These are phyloP conservation scores for Poecilia picta DNA, from an alignment of 2,797 vertebrate species.

Conservation along the genomic window DNA sequence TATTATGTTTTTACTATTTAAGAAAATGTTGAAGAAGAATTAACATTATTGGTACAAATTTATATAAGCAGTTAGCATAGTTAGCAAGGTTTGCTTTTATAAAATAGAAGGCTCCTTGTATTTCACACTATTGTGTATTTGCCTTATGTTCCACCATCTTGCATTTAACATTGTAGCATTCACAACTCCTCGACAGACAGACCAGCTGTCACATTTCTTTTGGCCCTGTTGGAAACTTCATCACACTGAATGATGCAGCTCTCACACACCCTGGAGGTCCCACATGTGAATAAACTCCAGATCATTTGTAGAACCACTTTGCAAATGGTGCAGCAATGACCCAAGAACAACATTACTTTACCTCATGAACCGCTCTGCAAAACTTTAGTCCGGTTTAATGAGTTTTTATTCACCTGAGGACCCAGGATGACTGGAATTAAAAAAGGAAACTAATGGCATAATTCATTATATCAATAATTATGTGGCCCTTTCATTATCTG, in stretches of 20 bases:
- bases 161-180: not conserved
- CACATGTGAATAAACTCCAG: not conserved
- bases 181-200: not conserved
- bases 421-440: not conserved
- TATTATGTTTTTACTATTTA: not conserved
- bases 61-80: not conserved
- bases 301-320: not conserved
- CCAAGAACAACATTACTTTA: not conserved
- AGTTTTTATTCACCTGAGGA: not conserved
- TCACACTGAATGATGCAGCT: not conserved
- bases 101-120: not conserved
- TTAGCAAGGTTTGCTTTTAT: not conserved
- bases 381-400: not conserved
- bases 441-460: not conserved
- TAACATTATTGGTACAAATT: not conserved
- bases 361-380: not conserved
- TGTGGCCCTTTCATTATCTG: not conserved
- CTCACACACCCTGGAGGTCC: not conserved
- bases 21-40: not conserved
- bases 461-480: not conserved
- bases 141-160: not conserved
- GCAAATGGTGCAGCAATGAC: not conserved
- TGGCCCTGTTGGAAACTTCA: not conserved
- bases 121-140: not conserved
- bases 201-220: not conserved